Conservation (phyloP, 2,797 vertebrate species). For the Propithecus deckenii region DNA sequence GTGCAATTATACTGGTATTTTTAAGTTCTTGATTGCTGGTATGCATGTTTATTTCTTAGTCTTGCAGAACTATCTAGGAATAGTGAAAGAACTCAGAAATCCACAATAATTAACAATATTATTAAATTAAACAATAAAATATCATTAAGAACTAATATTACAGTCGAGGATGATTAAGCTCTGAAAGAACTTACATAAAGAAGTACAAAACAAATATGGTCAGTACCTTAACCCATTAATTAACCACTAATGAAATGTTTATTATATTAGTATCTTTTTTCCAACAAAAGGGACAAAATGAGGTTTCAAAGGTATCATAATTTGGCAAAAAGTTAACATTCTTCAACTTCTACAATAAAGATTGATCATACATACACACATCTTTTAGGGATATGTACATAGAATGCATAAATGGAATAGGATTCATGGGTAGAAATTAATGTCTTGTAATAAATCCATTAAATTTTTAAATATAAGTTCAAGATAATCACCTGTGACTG, state of each 20-base stretch:
- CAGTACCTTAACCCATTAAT: not conserved
- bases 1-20: not conserved
- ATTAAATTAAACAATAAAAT: slow-evolving; percentile 38
- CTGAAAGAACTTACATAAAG: not conserved
- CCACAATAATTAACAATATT: not conserved
- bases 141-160: not conserved
- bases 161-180: not conserved
- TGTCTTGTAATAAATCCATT: slow-evolving; percentile 37
- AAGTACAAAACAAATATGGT: not conserved
- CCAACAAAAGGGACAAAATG: not conserved
- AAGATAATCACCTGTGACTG: slow-evolving; percentile 95
- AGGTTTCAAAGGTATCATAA: not conserved
- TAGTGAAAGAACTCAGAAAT: slow-evolving; percentile 11
- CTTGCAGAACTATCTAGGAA: not conserved
- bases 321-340: slow-evolving; percentile 4
- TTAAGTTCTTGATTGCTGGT: not conserved
- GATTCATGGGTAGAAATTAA: slow-evolving; percentile 13
- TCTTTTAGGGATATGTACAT: not conserved
- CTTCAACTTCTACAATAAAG: slow-evolving; percentile 15
- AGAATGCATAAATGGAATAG: not conserved
- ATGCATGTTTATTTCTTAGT: not conserved
- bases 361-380: not conserved
- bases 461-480: slow-evolving; percentile 58
- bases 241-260: slow-evolving; percentile 3
- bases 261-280: slow-evolving; percentile 1